These are phyloP conservation scores for Dendrocincla fuliginosa DNA, from an alignment of 2,797 vertebrate genomes.

Conservation along the genomic window DNA sequence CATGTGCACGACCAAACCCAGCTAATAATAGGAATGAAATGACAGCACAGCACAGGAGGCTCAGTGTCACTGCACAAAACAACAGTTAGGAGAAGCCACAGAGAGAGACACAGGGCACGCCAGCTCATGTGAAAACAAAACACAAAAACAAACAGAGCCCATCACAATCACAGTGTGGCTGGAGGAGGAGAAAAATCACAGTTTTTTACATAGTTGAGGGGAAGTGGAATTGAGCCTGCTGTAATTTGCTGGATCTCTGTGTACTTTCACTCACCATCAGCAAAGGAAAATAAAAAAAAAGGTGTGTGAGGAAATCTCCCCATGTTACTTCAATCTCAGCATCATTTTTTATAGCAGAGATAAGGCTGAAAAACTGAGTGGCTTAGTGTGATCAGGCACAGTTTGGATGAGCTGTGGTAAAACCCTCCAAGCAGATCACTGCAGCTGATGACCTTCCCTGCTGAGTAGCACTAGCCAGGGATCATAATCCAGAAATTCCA, in stretches of 20 bases:
- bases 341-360: not conserved
- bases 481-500: not conserved
- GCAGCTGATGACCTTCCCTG: not conserved
- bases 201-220: constrained; percentile 32
- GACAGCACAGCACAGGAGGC: constrained; percentile 69
- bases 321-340: not conserved
- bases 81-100: constrained; percentile 73
- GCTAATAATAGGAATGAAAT: constrained; percentile 77
- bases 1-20: constrained; percentile 73
- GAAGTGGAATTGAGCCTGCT: not conserved
- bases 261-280: not conserved
- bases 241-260: not conserved
- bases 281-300: not conserved
- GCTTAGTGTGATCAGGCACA: not conserved
- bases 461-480: not conserved
- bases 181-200: constrained; percentile 49
- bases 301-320: not conserved
- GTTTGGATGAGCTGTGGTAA: not conserved
- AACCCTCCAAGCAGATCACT: not conserved
- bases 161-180: not conserved
- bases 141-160: constrained; percentile 31
- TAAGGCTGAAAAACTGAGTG: not conserved
- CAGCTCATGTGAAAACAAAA: constrained; percentile 67
- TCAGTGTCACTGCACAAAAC: constrained; percentile 64
- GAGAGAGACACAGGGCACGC: constrained; percentile 59